Conservation (phyloP, 2,113 vertebrate genomes). For the Notechis scutatus region DNA sequence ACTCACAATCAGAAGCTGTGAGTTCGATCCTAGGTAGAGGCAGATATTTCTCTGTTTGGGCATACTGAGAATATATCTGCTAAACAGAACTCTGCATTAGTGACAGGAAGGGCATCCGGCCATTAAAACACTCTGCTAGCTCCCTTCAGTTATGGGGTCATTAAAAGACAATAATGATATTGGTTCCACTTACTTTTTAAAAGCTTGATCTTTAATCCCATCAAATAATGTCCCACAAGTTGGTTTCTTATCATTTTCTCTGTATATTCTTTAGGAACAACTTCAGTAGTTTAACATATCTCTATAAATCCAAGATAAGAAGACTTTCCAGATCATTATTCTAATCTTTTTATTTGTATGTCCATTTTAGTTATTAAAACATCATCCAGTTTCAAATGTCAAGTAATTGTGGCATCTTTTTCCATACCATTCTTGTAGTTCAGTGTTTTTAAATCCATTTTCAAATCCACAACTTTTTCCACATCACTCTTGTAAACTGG, state of each 20-base stretch:
- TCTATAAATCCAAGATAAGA: background rate
- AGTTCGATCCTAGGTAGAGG: no score
- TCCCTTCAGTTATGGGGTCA: no score
- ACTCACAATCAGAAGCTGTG: no score
- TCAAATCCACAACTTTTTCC: background rate
- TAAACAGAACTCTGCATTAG: no score
- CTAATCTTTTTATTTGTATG: background rate
- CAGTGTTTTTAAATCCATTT: background rate
- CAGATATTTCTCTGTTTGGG: no score
- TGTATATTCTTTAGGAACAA: background rate
- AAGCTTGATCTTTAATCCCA: background rate
- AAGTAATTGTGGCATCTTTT: background rate
- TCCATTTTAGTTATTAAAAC: background rate
- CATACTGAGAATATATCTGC: no score
- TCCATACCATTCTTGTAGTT: background rate
- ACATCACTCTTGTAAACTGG: background rate
- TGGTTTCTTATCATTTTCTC: background rate
- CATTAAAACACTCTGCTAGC: no score
- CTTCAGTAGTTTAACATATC: background rate
- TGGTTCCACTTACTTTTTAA: background rate
- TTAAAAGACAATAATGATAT: background rate
- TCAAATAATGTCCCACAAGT: background rate
- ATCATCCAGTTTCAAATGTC: background rate
- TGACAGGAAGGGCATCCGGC: no score
- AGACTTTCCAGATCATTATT: background rate